Evolutionary conservation across 2,797 vertebrate species (phyloP).

Genomic region (Arctocebus calabarensis): DNA sequence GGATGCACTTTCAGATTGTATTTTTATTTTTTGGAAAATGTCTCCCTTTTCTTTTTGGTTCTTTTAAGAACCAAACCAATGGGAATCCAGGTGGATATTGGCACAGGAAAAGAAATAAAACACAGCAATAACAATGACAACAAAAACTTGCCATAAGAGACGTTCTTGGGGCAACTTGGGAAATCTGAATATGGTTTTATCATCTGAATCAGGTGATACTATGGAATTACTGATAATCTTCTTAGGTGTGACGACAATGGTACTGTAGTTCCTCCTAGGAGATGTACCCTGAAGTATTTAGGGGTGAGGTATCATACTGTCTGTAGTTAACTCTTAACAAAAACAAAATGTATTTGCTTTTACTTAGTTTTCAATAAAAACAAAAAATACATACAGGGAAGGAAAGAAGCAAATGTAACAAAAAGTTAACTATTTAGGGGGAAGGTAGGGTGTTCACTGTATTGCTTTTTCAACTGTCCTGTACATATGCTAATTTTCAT

Average conservation of each 20-base stretch:
- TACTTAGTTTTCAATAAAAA: slow-evolving; percentile 12
- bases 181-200: neutral
- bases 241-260: neutral
- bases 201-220: neutral
- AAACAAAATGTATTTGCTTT: neutral
- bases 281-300: neutral
- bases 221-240: neutral
- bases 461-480: neutral
- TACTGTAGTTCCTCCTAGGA: neutral
- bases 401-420: neutral
- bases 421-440: neutral
- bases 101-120: slow-evolving; percentile 35
- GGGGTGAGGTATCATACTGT: neutral
- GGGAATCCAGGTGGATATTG: neutral
- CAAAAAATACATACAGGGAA: neutral
- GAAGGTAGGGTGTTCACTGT: neutral
- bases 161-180: neutral
- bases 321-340: neutral
- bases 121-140: neutral
- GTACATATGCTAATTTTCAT: neutral
- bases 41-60: neutral
- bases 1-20: neutral
- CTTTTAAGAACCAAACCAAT: neutral
- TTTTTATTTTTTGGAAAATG: slow-evolving; percentile 17
- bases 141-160: neutral